Conservation (phyloP, 2,888 invertebrate genomes). For the Tethea ocularis region DNA sequence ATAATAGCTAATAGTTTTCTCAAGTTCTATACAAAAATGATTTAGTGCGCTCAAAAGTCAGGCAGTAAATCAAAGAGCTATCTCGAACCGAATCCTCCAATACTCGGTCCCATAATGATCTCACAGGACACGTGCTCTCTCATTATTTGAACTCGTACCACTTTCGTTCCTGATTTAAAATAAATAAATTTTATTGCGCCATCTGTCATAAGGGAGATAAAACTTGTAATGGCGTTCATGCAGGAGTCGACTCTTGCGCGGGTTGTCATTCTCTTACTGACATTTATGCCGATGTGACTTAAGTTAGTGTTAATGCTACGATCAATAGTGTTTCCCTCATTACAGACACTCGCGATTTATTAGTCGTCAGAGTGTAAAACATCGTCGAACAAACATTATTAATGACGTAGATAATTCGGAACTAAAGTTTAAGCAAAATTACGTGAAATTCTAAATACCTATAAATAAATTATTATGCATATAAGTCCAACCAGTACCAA, state of each 20-base stretch:
- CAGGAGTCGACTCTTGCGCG: slow-evolving; percentile 60
- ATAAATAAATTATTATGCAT: too few species aligned
- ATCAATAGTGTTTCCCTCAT: slow-evolving; percentile 66
- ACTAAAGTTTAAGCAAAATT: background rate
- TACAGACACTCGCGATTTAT: slow-evolving; percentile 63
- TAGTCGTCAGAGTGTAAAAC: slow-evolving; percentile 66
- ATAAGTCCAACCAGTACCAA: too few species aligned
- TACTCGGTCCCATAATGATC: slow-evolving; percentile 63
- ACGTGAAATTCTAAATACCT: too few species aligned
- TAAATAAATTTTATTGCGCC: slow-evolving; percentile 79
- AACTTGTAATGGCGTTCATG: slow-evolving; percentile 65
- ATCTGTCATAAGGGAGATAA: slow-evolving; percentile 78
- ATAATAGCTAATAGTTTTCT: slow-evolving; percentile 82
- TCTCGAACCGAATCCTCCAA: slow-evolving; percentile 61
- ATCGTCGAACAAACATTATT: slow-evolving; percentile 35
- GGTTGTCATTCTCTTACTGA: slow-evolving; percentile 61
- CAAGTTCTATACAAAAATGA: slow-evolving; percentile 79
- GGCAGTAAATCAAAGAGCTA: slow-evolving; percentile 77
- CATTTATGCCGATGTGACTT: slow-evolving; percentile 71
- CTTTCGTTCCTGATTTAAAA: slow-evolving; percentile 70
- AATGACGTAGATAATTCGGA: slow-evolving; percentile 41
- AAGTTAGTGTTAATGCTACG: slow-evolving; percentile 67
- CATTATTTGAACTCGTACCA: slow-evolving; percentile 71
- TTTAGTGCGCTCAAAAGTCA: slow-evolving; percentile 79
- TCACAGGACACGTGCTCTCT: slow-evolving; percentile 73